Evolutionary conservation across 2,888 invertebrate species (phyloP), one percentile per base, ranked within the genome.

Genomic region (Hirtodrosophila confusa): DNA sequence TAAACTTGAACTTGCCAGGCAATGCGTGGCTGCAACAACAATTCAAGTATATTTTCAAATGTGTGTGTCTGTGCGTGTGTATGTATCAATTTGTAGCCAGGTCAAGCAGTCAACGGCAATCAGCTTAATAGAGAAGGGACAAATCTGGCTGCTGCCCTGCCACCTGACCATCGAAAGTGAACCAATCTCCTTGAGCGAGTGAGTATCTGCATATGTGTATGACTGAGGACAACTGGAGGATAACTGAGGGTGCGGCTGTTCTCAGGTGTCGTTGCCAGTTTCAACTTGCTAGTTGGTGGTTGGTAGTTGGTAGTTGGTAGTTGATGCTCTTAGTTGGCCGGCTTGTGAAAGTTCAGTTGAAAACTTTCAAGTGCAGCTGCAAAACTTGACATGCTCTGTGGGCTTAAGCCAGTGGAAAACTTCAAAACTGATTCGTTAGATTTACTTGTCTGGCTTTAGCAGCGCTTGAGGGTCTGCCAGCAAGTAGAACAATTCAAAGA

Each of bases 311-410:
- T 44, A 40, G 56, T 62, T 73, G 48, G 41, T 40, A 57, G 66
- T 66, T 67, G 60, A 41, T 56, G 55, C 62, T 55, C 50, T 17
- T 50, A 41, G 63, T 53, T 71, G 60, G 57, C 63, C 51, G 61
- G 50, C 72, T 69, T 54, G 72, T 73, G 65, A 69, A 70, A 78
- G 75, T 73, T 69, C 49, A 69, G 61, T 70, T 61, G 75, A 86
- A 85, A 80, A 86, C 79, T 80, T 80, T 82, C 76, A 86, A 86
- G 83, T 82, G 83, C 83, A 82, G 66, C 75, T 70, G 78, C 48
- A 68, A 76, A 76, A 76, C 68, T 75, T 75, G 64, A 60, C 62
- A 77, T 60, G 58, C 39, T 56, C 7, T 31, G 44, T 58, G 58
- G 47, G 24, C 43, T 65, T 4, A 51, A 31, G 63, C 29, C 62